phyloP scores from a whole-genome alignment of 2,797 vertebrate genomes.

The Propithecus perrieri region DNA sequence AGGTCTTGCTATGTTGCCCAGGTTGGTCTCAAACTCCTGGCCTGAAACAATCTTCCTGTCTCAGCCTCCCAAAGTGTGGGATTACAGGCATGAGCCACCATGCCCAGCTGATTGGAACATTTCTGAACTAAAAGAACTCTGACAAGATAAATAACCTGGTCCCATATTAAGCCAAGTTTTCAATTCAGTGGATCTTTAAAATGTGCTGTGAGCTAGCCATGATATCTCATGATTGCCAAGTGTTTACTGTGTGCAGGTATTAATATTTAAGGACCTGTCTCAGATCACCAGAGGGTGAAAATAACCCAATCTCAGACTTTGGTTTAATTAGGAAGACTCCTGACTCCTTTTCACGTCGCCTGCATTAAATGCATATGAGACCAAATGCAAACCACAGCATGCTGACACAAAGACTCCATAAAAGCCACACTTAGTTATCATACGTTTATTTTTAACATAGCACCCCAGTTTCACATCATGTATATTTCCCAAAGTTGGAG shows the following conservation, averaged over 20 bases:
- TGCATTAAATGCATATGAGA: slow-evolving; percentile 54
- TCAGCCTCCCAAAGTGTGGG: not conserved
- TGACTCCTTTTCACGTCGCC: slow-evolving; percentile 46
- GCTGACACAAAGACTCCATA: slow-evolving; percentile 49
- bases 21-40: not conserved
- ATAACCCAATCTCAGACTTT: slow-evolving; percentile 15
- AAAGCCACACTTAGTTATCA: slow-evolving; percentile 65
- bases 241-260: not conserved
- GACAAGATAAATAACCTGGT: not conserved
- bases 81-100: not conserved
- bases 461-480: slow-evolving; percentile 81
- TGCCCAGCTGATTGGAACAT: not conserved
- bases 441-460: slow-evolving; percentile 82
- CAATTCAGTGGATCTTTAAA: slow-evolving; percentile 31
- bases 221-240: not conserved
- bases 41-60: not conserved
- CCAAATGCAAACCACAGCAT: slow-evolving; percentile 67
- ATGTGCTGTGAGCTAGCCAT: not conserved
- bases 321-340: slow-evolving; percentile 9
- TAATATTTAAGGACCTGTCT: not conserved
- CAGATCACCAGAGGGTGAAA: slow-evolving; percentile 5
- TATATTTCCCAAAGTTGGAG: slow-evolving; percentile 80
- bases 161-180: not conserved
- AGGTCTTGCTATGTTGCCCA: not conserved
- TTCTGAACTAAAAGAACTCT: slow-evolving; percentile 25